Conservation (phyloP, 2,888 invertebrate species). For the Drosophila austrosaltans region DNA sequence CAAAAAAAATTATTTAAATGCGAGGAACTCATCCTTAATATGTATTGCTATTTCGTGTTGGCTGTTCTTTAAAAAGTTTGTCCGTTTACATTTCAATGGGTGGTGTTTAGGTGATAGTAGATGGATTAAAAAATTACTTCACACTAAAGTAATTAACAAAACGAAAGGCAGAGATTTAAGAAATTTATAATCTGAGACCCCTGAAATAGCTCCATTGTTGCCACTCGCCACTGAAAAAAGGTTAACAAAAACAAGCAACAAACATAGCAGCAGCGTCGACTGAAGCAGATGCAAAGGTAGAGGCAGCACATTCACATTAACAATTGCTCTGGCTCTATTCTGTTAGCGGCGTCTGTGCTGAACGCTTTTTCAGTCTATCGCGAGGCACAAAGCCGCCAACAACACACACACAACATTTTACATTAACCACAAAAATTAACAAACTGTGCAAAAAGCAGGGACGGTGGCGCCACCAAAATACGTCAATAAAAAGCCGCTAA, state of each 20-base stretch:
- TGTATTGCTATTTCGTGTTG: too few species aligned
- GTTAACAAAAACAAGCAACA: constrained; percentile 44
- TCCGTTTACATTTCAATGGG: too few species aligned
- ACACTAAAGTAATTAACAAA: constrained; percentile 41
- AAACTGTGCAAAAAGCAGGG: constrained; percentile 58
- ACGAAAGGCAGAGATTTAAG: constrained; percentile 44
- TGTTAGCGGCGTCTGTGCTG: constrained; percentile 39
- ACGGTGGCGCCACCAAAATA: constrained; percentile 9
- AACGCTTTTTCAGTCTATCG: constrained; percentile 51
- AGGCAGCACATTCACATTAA: constrained; percentile 45
- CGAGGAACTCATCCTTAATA: too few species aligned
- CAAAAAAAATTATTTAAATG: too few species aligned
- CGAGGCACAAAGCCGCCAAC: constrained; percentile 66
- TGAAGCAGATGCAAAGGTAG: constrained; percentile 14
- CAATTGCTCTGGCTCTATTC: constrained; percentile 21
- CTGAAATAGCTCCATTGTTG: constrained; percentile 59
- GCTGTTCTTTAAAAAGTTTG: too few species aligned
- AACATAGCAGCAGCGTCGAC: constrained; percentile 27
- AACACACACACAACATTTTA: constrained; percentile 43
- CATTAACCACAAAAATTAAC: constrained; percentile 68
- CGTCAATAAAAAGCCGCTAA: constrained; percentile 57
- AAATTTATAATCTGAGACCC: constrained; percentile 52
- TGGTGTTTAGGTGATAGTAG: too few species aligned
- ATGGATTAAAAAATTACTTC: constrained; percentile 26
- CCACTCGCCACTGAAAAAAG: constrained; percentile 64